Conservation (phyloP, 2,797 vertebrate species). For the Kryptopterus vitreolus region DNA sequence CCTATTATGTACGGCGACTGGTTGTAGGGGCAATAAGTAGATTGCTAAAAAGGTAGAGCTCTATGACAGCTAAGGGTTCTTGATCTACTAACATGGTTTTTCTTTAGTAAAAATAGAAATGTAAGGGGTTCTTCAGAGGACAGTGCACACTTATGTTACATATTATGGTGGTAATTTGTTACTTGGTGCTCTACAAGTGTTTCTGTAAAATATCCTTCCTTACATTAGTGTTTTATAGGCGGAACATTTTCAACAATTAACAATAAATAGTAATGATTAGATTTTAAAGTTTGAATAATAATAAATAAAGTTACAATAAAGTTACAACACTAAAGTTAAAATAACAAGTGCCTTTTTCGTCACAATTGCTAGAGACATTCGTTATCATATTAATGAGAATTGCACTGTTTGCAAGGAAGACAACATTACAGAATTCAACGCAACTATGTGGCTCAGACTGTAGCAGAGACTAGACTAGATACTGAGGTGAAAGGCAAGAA, state of each 20-base stretch:
- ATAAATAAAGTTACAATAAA: not conserved
- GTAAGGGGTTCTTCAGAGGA: not conserved
- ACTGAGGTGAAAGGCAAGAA: not conserved
- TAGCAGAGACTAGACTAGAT: not conserved
- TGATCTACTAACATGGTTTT: not conserved
- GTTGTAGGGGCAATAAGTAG: not conserved
- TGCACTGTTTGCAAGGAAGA: not conserved
- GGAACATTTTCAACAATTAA: not conserved
- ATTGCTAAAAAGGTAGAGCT: not conserved
- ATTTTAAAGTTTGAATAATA: not conserved
- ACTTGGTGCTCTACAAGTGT: not conserved
- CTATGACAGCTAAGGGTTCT: not conserved
- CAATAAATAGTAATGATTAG: not conserved
- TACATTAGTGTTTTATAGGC: not conserved
- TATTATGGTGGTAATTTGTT: conserved; percentile 20
- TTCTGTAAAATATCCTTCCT: not conserved
- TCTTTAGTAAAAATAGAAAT: not conserved
- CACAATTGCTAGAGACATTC: not conserved
- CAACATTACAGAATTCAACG: not conserved
- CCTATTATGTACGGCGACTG: conserved; percentile 18
- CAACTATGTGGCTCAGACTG: not conserved
- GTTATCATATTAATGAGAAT: not conserved
- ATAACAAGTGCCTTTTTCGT: not conserved
- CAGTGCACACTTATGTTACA: not conserved
- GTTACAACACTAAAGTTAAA: too few relatives aligned